phyloP scores from a whole-genome alignment of 2,888 invertebrate species.

The Stramonita haemastoma region DNA sequence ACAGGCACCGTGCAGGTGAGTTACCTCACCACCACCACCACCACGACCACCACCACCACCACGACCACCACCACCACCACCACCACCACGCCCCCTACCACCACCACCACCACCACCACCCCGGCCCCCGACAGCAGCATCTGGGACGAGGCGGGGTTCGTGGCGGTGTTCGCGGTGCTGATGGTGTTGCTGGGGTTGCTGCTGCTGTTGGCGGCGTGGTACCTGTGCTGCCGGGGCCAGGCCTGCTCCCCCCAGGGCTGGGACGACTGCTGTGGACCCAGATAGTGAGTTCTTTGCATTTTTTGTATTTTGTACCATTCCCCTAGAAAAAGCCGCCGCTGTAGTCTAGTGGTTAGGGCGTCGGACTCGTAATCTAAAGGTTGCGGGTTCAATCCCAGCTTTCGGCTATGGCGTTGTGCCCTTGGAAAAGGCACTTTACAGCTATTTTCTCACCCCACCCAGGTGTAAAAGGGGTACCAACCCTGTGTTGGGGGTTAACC shows the following conservation, averaged over 20 bases:
- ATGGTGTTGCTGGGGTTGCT: slow-evolving; percentile 25
- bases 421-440: no score
- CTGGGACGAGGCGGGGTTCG: slow-evolving; percentile 34
- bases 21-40: slow-evolving; percentile 43
- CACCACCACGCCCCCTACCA: slow-evolving; percentile 24
- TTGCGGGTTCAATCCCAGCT: no score
- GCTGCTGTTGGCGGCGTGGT: not conserved
- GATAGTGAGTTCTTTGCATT: not conserved
- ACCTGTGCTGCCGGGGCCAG: slow-evolving; percentile 18
- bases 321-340: no score
- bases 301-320: no score
- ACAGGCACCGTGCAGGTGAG: slow-evolving; percentile 35
- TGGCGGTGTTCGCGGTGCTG: slow-evolving; percentile 34
- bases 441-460: no score
- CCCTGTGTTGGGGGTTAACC: no score
- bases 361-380: no score
- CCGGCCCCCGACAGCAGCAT: not conserved
- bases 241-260: not conserved
- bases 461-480: no score
- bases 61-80: slow-evolving; percentile 41
- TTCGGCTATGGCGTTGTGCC: no score
- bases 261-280: not conserved
- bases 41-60: slow-evolving; percentile 42
- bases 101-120: not conserved
- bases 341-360: no score